phyloP scores from a whole-genome alignment of 2,113 vertebrate genomes.

The Rana temporaria region DNA sequence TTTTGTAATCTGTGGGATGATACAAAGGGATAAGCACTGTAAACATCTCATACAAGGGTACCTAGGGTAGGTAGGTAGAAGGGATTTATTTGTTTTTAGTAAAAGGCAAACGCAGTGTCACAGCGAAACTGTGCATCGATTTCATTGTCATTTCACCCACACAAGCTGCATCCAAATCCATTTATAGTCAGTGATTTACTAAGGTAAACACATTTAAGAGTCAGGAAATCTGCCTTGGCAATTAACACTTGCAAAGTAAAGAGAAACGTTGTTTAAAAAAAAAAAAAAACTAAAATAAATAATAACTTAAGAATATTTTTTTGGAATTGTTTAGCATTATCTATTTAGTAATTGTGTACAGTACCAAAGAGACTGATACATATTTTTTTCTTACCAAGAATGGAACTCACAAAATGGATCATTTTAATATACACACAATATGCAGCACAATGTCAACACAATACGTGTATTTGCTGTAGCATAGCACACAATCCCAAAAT shows the following conservation, averaged over 20 bases:
- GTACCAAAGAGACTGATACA: no score
- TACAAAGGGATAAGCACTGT: background rate
- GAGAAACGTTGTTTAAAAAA: background rate
- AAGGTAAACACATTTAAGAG: conserved; percentile 33
- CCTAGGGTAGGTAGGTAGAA: background rate
- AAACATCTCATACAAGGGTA: conserved; percentile 18
- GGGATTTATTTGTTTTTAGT: background rate
- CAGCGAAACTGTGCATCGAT: conserved; percentile 42
- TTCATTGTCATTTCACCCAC: conserved; percentile 18
- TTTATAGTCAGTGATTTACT: conserved; percentile 51
- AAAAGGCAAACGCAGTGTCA: conserved; percentile 21
- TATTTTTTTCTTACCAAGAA: no score
- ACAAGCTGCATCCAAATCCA: conserved; percentile 5
- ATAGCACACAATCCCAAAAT: no score
- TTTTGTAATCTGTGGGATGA: conserved; percentile 34
- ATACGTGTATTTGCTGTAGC: no score
- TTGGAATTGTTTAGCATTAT: no score
- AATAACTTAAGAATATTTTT: no score
- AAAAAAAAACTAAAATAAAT: no score
- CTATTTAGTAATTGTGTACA: background rate
- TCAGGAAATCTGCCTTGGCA: conserved; percentile 16
- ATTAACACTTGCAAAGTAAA: conserved; percentile 13
- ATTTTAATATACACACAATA: no score
- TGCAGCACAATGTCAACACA: no score
- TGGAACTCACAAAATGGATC: no score